phyloP scores from a whole-genome alignment of 2,113 vertebrate species.

The Theropithecus gelada region DNA sequence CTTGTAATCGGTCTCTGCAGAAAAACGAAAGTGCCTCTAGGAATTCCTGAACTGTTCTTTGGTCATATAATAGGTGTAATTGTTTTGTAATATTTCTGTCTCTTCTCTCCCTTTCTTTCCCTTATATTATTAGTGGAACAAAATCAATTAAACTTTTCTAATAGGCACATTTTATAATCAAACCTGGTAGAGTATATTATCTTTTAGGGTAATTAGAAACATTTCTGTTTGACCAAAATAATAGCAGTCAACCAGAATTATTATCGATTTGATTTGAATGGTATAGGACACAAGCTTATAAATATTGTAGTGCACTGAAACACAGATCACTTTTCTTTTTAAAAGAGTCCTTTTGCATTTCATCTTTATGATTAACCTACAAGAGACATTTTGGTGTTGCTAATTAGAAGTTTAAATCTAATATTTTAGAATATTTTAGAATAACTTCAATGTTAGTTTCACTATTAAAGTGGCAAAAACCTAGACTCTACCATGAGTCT shows the following conservation, averaged over 20 bases:
- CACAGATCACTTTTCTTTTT: constrained; percentile 37
- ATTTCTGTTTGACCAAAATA: not conserved
- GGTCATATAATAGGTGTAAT: not conserved
- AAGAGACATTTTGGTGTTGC: constrained; percentile 1
- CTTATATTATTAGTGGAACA: not conserved
- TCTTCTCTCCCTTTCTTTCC: not conserved
- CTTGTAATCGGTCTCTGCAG: not conserved
- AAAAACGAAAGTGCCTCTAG: not conserved
- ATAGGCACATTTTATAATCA: not conserved
- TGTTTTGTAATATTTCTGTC: not conserved
- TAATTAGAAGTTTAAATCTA: constrained; percentile 5
- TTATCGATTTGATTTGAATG: constrained; percentile 4
- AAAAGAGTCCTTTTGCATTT: constrained; percentile 17
- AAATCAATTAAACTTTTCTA: constrained; percentile 5
- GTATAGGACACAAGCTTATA: not conserved
- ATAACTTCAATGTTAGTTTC: not conserved
- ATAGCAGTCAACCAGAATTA: constrained; percentile 1
- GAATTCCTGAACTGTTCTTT: not conserved
- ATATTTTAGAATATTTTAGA: constrained; percentile 13
- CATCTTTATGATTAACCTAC: not conserved
- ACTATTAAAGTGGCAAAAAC: not conserved
- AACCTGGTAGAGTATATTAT: not conserved
- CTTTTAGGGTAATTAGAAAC: constrained; percentile 16
- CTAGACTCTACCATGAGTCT: not conserved
- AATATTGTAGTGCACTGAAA: not conserved